Percentiles rank a stretch among this genome's conserved stretches.
These are phyloP conservation scores for Strigamia crassipes DNA, from an alignment of 2,888 invertebrate genomes.

Conservation along the genomic window DNA sequence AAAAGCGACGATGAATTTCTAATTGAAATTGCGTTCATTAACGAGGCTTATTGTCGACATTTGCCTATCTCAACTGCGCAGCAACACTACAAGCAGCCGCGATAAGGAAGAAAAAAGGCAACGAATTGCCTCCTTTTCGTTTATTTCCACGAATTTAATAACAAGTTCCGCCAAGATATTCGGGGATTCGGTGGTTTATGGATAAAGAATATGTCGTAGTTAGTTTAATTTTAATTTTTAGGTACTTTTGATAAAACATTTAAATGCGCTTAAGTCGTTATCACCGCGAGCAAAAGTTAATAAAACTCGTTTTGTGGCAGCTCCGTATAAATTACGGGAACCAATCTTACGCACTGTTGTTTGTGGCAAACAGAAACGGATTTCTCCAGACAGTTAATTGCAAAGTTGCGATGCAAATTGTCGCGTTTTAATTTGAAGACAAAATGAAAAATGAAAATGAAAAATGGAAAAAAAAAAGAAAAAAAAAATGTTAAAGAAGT, in stretches of 20 bases:
- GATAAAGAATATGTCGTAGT: neutral
- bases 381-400: neutral
- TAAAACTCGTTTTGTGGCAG: neutral
- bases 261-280: conserved; percentile 1
- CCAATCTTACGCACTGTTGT: neutral
- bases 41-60: conserved; percentile 9
- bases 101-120: neutral
- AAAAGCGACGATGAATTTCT: conserved; percentile 28
- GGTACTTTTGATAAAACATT: neutral
- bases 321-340: conserved; percentile 8
- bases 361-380: neutral
- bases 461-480: neutral
- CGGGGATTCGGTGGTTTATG: neutral
- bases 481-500: neutral
- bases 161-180: neutral
- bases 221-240: neutral
- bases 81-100: neutral
- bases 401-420: conserved; percentile 14
- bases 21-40: conserved; percentile 18
- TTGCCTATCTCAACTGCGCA: conserved; percentile 14
- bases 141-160: too few species aligned
- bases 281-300: conserved; percentile 6
- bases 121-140: neutral
- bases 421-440: neutral
- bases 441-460: neutral